Percentiles rank a stretch among this genome's conserved stretches.
phyloP scores from a whole-genome alignment of 1,140 invertebrate species.

The Varroa destructor region DNA sequence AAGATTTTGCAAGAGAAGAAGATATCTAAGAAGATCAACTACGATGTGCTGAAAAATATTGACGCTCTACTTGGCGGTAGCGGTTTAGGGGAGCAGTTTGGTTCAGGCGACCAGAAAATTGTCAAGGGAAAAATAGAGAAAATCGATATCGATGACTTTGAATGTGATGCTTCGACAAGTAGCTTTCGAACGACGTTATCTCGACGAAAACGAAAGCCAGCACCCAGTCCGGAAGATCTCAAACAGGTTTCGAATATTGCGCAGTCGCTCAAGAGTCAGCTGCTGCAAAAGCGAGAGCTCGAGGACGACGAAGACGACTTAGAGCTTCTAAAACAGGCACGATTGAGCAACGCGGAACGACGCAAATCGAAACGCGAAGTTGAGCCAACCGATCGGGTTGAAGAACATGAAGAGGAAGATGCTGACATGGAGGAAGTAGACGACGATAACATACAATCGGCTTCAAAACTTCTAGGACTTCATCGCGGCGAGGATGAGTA shows the following conservation, averaged over 20 bases:
- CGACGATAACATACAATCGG: background rate
- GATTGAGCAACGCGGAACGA: background rate
- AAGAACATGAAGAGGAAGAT: slow-evolving; percentile 29
- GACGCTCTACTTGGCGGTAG: slow-evolving; percentile 39
- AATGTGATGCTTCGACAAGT: slow-evolving; percentile 11
- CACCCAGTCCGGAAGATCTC: background rate
- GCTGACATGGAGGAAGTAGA: slow-evolving; percentile 30
- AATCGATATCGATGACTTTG: slow-evolving; percentile 6
- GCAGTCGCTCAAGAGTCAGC: slow-evolving; percentile 19
- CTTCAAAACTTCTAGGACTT: background rate
- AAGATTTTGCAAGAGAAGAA: slow-evolving; percentile 88
- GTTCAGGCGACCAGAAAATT: background rate
- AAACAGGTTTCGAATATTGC: slow-evolving; percentile 8
- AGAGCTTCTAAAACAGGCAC: slow-evolving; percentile 10
- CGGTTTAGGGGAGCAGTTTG: background rate
- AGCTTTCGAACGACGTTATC: slow-evolving; percentile 27
- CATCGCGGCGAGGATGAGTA: slow-evolving; percentile 20
- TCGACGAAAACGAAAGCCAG: slow-evolving; percentile 8
- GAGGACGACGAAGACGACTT: slow-evolving; percentile 10
- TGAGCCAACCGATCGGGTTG: background rate
- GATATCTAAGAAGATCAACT: slow-evolving; percentile 92
- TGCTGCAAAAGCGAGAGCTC: slow-evolving; percentile 20
- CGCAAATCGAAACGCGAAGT: background rate
- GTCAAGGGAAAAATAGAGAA: slow-evolving; percentile 18
- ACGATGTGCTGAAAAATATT: slow-evolving; percentile 79